Evolutionary conservation across 1,140 invertebrate genomes (phyloP), one percentile per base, ranked within the genome.

Genomic region (Drosophila rhopaloa): DNA sequence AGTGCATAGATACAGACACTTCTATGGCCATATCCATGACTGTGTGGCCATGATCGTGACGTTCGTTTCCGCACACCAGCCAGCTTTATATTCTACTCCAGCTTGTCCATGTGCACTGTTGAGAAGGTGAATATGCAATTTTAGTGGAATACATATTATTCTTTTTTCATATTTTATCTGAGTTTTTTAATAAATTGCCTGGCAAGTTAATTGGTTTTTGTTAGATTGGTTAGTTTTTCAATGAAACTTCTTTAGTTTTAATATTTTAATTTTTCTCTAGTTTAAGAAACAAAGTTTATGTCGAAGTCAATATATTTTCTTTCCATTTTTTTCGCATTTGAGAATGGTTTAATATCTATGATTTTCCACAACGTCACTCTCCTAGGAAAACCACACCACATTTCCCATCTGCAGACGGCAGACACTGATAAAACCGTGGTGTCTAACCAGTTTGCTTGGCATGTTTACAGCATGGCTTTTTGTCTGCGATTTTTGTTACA

Each of bases 401-500:
- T 16, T 57, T 38, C 24, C 19, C 55, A 59, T 50, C n/a, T 38
- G 29, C 50, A 40, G 37, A 55, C 55, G 14, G 16, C 53, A 37
- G 43, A 63, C 61, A 19, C 44, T 66, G 68, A 67, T 85, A 77
- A 70, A 61, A 79, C 51, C 76, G 65, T 58, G 27, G 38, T 67
- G 77, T 78, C 51, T 65, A 86, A 79, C 74, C 70, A 71, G 82
- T 85, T 76, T 75, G n/a, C 24, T 40, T 32, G 44, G 7, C 14
- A 14, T 47, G 50, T 60, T 44, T 57, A 19, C 14, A 8, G 40
- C 29, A 46, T 4, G 50, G 47, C 37, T 61, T 59, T 24, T 59
- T 35, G 43, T 76, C 43, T 71, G 62, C 48, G 48, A 63, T 62
- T 89, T 78, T 84, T 77, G 84, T 75, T 84, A 88, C 80, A 81